phyloP scores from a whole-genome alignment of 1,140 invertebrate genomes.

The Drosophila obscura region DNA sequence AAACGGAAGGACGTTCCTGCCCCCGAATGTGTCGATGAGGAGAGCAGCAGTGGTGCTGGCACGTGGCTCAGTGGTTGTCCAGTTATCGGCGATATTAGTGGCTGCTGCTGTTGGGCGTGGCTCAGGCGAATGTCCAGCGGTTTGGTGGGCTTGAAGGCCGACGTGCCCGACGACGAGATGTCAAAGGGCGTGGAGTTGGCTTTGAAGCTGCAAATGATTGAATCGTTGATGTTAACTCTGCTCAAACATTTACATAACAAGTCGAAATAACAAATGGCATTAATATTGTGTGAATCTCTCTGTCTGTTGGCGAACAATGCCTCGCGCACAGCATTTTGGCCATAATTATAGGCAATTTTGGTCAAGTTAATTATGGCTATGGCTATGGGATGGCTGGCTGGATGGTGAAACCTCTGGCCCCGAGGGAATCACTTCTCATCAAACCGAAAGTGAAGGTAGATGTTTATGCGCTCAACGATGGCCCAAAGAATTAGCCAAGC shows the following conservation, averaged over 20 bases:
- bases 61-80: constrained; percentile 70
- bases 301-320: constrained; percentile 34
- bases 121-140: constrained; percentile 65
- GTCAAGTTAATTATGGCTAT: constrained; percentile 42
- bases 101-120: constrained; percentile 36
- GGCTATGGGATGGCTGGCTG: background rate
- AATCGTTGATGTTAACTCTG: no score
- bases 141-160: constrained; percentile 78
- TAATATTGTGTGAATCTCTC: constrained; percentile 32
- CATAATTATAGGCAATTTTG: constrained; percentile 68
- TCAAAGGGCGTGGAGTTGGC: constrained; percentile 74
- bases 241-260: constrained; percentile 44
- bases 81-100: constrained; percentile 66
- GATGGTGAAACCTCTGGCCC: constrained; percentile 64
- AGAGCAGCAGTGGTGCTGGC: constrained; percentile 59
- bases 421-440: constrained; percentile 2
- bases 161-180: constrained; percentile 60
- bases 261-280: constrained; percentile 18
- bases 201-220: constrained; percentile 68
- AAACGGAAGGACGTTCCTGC: constrained; percentile 55
- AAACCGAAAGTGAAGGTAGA: constrained; percentile 43
- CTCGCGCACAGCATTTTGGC: constrained; percentile 22
- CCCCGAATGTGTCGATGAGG: constrained; percentile 59
- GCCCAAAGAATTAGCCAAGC: constrained; percentile 46
- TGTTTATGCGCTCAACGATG: constrained; percentile 35